Base-by-base conservation (phyloP, 2,888 invertebrate genomes). In the Scelioninae gen. 2 region DNA sequence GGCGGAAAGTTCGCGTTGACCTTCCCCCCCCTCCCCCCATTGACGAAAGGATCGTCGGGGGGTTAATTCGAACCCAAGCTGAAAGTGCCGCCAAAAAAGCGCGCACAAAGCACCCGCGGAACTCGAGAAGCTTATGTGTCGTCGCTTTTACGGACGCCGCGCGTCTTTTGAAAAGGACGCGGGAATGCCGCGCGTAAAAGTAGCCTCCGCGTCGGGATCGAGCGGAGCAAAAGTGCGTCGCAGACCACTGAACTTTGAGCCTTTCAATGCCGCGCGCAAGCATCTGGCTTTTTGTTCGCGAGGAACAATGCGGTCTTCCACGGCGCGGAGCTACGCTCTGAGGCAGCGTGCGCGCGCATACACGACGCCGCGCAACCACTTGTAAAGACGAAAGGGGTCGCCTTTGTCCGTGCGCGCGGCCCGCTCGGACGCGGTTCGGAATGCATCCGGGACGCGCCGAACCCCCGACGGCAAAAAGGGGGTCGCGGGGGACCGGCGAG, bases 191-290 rank as follows among this genome's bases (percentile, higher is more conserved):
- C 16, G 28, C 15, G 48, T 25, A 48, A 35, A 60, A 46, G 48
- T 37, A 16, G 50, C 39, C n/a, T n/a, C n/a, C 39, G 16, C 22
- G 16, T n/a, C 19, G 35, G 35, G 50, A 61, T 33, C 7, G 11
- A 46, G 41, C 15, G 11, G 19, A 25, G 39, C 25, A 48, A 61
- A 45, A 61, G 50, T 35, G 50, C 61, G 39, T 37, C 48, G 16
- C 41, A 35, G 61, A 61, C 61, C 61, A 39, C 48, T 61, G 61
- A 61, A 61, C 61, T 61, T 61, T 48, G 61, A 61, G 50, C 61
- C 50, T 61, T 50, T 61, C 50, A 61, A 61, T 50, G 48, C 41
- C 50, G 11, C 37, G 31, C 50, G 50, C 50, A 61, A 61, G 61
- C 50, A 41, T 16, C 39, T 18, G 28, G 61, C 61, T 61, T 61